phyloP scores from a whole-genome alignment of 2,888 invertebrate genomes.

The Lordiphosa andalusiaca region DNA sequence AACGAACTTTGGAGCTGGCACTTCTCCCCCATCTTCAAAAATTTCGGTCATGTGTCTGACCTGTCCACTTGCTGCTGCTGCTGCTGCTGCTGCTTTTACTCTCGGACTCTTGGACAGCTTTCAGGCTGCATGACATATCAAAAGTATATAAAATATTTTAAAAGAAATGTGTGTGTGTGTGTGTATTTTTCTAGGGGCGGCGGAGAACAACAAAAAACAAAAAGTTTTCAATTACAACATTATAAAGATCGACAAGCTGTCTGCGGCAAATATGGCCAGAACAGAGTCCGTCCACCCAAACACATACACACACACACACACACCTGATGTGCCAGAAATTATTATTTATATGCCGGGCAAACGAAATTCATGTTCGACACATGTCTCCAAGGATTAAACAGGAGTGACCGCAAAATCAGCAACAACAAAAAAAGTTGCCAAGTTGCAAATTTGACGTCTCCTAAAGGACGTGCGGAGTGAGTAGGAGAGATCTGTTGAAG shows the following conservation, averaged over 20 bases:
- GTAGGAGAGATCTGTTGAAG: constrained; percentile 2
- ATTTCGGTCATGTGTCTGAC: constrained; percentile 35
- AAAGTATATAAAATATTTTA: constrained; percentile 71
- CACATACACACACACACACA: constrained; percentile 18
- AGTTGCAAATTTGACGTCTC: constrained; percentile 11
- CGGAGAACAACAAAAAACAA: constrained; percentile 42
- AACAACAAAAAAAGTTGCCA: constrained; percentile 52
- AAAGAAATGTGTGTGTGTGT: constrained; percentile 55
- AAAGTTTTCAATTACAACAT: constrained; percentile 79
- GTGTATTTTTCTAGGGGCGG: constrained; percentile 6
- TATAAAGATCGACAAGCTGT: constrained; percentile 80
- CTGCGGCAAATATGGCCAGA: constrained; percentile 70
- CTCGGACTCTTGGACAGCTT: constrained; percentile 51
- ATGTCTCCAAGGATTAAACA: constrained; percentile 79
- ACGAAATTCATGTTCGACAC: constrained; percentile 79
- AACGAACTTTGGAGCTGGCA: constrained; percentile 1
- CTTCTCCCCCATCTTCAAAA: constrained; percentile 16
- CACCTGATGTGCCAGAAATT: constrained; percentile 65
- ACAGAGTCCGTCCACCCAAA: constrained; percentile 19
- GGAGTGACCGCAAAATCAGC: constrained; percentile 79
- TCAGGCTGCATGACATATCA: constrained; percentile 70
- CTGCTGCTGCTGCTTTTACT: constrained; percentile 6
- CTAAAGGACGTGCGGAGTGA: too few species aligned
- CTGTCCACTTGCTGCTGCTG: constrained; percentile 27
- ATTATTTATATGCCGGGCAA: constrained; percentile 78